Evolutionary conservation across 2,888 invertebrate genomes (phyloP).

Genomic region (Frankliniella intonsa): DNA sequence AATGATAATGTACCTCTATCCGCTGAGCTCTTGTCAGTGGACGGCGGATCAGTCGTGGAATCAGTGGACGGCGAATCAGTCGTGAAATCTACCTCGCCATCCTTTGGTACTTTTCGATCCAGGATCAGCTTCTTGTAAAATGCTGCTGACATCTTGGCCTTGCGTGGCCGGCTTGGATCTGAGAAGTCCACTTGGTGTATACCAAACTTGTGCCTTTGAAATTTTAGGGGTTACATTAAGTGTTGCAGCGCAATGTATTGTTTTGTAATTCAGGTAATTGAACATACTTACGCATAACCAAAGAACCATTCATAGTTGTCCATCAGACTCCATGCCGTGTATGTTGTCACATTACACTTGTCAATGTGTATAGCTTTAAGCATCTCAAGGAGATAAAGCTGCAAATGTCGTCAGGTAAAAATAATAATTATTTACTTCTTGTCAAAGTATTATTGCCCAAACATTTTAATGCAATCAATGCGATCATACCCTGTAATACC

Average conservation of each 20-base stretch:
- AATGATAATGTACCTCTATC: too few relatives aligned
- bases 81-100: neutral
- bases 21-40: too few relatives aligned
- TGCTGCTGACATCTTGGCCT: neutral
- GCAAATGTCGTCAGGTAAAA: neutral
- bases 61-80: neutral
- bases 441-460: neutral
- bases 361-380: neutral
- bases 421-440: neutral
- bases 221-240: neutral
- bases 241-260: neutral
- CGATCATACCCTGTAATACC: slow-evolving; percentile 36
- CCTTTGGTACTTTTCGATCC: neutral
- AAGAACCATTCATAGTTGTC: neutral
- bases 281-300: neutral
- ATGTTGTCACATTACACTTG: neutral
- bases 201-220: neutral
- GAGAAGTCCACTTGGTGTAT: neutral
- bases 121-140: neutral
- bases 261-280: neutral
- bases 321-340: neutral
- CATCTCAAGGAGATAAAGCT: neutral
- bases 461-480: neutral
- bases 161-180: neutral
- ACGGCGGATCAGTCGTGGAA: neutral